Conservation (phyloP, 1,140 invertebrate species). For the Cyclina sinensis region DNA sequence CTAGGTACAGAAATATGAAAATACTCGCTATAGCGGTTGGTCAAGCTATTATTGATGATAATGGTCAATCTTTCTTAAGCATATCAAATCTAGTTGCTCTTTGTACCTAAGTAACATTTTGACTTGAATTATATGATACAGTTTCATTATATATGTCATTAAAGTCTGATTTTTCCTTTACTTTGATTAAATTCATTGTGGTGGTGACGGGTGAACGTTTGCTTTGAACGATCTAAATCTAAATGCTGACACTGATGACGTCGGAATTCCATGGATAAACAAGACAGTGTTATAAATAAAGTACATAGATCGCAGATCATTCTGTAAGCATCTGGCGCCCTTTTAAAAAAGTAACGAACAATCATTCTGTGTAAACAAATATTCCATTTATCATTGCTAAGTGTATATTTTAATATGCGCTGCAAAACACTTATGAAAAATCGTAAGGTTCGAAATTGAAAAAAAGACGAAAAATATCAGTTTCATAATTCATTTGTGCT, state of each 20-base stretch:
- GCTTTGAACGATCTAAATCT: background rate
- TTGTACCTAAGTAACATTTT: background rate
- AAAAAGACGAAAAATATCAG: no score
- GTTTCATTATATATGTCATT: background rate
- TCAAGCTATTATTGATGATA: conserved; percentile 41
- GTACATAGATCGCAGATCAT: background rate
- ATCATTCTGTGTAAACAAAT: no score
- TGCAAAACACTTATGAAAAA: no score
- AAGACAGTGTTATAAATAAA: background rate
- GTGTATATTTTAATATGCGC: no score
- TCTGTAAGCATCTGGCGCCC: background rate
- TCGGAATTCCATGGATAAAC: background rate
- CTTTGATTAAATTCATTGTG: no score
- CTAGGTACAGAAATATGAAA: conserved; percentile 46
- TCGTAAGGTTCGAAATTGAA: no score
- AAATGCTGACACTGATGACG: background rate
- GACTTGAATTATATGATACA: background rate
- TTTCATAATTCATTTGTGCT: no score
- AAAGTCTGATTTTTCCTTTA: no score
- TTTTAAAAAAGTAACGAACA: no score
- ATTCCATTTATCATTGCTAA: no score
- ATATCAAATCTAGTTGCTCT: background rate
- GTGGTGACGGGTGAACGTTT: no score
- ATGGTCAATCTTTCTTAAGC: background rate
- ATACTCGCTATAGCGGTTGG: conserved; percentile 39